Percentiles rank a stretch among this genome's conserved stretches.
Evolutionary conservation across 2,113 vertebrate species (phyloP).

Genomic region (Balaeniceps rex): DNA sequence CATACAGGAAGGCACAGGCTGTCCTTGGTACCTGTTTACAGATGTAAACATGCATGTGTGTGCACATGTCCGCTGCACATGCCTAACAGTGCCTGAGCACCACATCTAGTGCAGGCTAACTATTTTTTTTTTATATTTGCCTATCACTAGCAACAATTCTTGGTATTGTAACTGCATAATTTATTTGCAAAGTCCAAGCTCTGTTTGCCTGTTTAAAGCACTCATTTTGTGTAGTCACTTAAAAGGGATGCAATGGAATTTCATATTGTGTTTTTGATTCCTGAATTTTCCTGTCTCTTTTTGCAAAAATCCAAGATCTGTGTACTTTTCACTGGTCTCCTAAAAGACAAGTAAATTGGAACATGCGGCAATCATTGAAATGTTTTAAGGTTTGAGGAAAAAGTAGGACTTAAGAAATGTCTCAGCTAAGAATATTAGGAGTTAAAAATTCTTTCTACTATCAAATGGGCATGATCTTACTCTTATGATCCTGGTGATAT

Average conservation of each 20-base stretch:
- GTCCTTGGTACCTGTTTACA: background rate
- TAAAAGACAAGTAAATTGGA: background rate
- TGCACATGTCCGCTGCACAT: accelerated
- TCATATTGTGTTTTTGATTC: background rate
- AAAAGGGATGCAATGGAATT: background rate
- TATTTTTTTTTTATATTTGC: background rate
- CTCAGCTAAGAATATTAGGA: background rate
- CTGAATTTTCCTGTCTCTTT: background rate
- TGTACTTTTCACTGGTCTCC: background rate
- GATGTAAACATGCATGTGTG: accelerated
- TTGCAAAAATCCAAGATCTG: background rate
- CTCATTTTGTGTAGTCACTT: background rate
- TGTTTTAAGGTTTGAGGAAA: background rate
- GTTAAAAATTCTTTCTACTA: background rate
- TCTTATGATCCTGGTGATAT: background rate
- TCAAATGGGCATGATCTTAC: background rate
- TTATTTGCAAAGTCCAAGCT: background rate
- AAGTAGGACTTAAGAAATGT: background rate
- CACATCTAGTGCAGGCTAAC: background rate
- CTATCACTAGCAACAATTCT: background rate
- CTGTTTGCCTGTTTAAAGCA: background rate
- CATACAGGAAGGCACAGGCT: background rate
- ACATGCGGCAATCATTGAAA: background rate
- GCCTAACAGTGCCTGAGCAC: background rate
- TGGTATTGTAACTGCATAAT: background rate